Conservation (phyloP, 2,797 vertebrate genomes). For the Thunnus albacares region DNA sequence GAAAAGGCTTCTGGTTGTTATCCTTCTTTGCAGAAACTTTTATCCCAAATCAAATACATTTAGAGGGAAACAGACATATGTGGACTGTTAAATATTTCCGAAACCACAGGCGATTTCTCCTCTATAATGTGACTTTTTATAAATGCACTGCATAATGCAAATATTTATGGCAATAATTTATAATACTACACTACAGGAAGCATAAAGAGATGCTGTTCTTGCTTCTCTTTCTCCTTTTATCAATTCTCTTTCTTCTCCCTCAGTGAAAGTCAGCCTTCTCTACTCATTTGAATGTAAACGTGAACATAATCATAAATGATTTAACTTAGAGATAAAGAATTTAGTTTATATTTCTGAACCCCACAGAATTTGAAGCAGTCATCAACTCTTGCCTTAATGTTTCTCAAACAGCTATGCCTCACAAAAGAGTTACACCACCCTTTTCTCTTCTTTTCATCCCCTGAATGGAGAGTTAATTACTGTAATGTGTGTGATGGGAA, state of each 20-base stretch:
- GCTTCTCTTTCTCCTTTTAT: background rate
- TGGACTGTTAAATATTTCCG: background rate
- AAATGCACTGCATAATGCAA: slow-evolving; percentile 22
- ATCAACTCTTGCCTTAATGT: slow-evolving; percentile 18
- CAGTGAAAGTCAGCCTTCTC: slow-evolving; percentile 20
- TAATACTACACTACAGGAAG: slow-evolving; percentile 1
- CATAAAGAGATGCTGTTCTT: slow-evolving; percentile 2
- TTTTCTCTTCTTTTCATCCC: slow-evolving; percentile 22
- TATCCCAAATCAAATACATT: slow-evolving; percentile 21
- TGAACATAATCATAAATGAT: slow-evolving; percentile 28
- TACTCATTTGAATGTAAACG: slow-evolving; percentile 21
- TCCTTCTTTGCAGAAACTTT: slow-evolving; percentile 16
- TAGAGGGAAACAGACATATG: background rate
- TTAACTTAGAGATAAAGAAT: background rate
- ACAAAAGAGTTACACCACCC: slow-evolving; percentile 36
- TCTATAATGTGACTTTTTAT: slow-evolving; percentile 12
- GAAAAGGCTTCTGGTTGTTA: slow-evolving; percentile 26
- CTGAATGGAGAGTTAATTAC: slow-evolving; percentile 67
- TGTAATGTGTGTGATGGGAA: slow-evolving; percentile 57
- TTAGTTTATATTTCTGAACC: slow-evolving; percentile 1
- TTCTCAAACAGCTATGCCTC: background rate
- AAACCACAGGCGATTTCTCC: slow-evolving; percentile 19
- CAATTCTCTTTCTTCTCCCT: slow-evolving; percentile 22
- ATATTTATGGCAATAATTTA: slow-evolving; percentile 16
- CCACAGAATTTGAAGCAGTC: slow-evolving; percentile 6